These are phyloP conservation scores for Acipenser oxyrinchus DNA, from an alignment of 2,797 vertebrate species.

Conservation along the genomic window DNA sequence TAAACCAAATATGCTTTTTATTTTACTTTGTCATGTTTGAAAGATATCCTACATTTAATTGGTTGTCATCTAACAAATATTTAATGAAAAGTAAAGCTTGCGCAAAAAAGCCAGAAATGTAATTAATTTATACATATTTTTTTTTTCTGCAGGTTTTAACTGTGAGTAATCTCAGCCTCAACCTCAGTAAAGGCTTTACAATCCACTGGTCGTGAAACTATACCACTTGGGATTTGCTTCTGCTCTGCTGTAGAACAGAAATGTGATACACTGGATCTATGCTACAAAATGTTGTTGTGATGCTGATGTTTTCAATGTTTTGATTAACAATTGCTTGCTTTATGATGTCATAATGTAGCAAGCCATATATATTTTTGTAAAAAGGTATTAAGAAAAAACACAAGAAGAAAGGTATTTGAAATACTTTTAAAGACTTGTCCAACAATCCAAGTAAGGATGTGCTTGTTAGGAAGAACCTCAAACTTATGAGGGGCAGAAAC, in stretches of 20 bases:
- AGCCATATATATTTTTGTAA: too few relatives aligned
- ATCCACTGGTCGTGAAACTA: conserved; percentile 61
- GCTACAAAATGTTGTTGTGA: neutral
- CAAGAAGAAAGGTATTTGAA: too few relatives aligned
- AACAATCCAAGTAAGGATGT: too few relatives aligned
- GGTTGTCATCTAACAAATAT: neutral
- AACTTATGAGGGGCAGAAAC: too few relatives aligned
- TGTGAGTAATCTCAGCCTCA: conserved; percentile 56
- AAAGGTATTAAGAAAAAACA: too few relatives aligned
- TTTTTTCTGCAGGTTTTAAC: conserved; percentile 53
- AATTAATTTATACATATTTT: neutral
- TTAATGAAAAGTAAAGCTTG: neutral
- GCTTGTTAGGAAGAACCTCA: too few relatives aligned
- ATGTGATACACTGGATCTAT: neutral
- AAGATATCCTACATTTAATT: neutral
- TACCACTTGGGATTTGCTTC: neutral
- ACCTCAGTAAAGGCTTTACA: conserved; percentile 69
- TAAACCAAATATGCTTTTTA: neutral
- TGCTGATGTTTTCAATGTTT: neutral
- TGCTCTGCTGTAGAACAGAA: neutral
- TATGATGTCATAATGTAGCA: too few relatives aligned
- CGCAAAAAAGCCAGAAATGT: neutral
- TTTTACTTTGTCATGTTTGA: neutral
- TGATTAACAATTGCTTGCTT: neutral
- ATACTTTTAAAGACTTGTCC: too few relatives aligned